Evolutionary conservation across 2,797 vertebrate species (phyloP), one percentile per base, ranked within the genome.

Genomic region (Myiotriccus ornatus): DNA sequence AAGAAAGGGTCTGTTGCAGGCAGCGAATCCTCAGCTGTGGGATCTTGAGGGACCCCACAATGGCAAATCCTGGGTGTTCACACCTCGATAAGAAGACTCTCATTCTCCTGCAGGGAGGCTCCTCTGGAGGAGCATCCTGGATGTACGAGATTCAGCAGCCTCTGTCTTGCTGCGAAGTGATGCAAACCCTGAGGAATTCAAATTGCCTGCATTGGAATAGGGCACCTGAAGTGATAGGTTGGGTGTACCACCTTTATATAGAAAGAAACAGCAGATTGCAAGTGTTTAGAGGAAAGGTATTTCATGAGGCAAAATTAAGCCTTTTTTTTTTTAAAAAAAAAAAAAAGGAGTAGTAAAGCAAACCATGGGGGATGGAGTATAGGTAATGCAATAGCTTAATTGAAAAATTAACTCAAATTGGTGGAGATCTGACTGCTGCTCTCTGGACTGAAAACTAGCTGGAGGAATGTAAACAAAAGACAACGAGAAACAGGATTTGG

Each of bases 401-500:
- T 81, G 83, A 90, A 91, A 92, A 88, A 84, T 62, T 84, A 82
- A 55, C 70, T 93, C 0, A 0, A 24, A 39, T 53, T 25, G 41
- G 56, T 74, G 64, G 52, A 88, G 60, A 46, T 80, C n/a, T 5
- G 24, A 43, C 71, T 83, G 81, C 44, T 80, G 49, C 52, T 76
- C 37, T 85, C 92, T 46, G 67, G 24, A 79, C 14, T 56, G 86
- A 89, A 81, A 90, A 82, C 59, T 46, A 77, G 37, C 49, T 32
- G 30, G 56, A 93, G 60, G 81, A 95, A 90, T 68, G 90, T 64
- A 95, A 95, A 94, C 88, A 94, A 89, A 93, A 92, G 90, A 46
- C 52, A 82, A 67, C 0, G 2, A 87, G 80, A 82, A 93, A 15
- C 70, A 95, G 92, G 50, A 44, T 83, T 87, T 77, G 67, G 37